Percentiles rank a stretch among this genome's conserved stretches.
Conservation (phyloP, 1,140 invertebrate genomes). For the Tachypleus tridentatus region DNA sequence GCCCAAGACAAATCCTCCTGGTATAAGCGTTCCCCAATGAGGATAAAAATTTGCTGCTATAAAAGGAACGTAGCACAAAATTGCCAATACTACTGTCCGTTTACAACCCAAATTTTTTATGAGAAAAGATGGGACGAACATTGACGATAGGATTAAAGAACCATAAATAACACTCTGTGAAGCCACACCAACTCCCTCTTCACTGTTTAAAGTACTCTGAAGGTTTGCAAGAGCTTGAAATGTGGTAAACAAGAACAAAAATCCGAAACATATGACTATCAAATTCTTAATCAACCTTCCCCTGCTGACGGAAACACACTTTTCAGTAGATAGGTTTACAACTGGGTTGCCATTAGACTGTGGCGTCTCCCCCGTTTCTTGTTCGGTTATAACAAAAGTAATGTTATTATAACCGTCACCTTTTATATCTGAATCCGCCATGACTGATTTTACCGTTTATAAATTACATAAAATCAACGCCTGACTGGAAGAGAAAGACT, state of each 20-base stretch:
- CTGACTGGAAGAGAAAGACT: no score
- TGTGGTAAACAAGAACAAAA: conserved; percentile 89
- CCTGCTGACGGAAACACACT: conserved; percentile 35
- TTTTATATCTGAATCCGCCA: no score
- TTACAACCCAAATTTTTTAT: conserved; percentile 13
- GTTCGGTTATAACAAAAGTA: no score
- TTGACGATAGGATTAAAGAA: conserved; percentile 6
- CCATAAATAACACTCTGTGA: conserved; percentile 11
- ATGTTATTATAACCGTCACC: no score
- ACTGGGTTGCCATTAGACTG: no score
- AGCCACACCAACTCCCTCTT: conserved; percentile 9
- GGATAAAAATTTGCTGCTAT: conserved; percentile 12
- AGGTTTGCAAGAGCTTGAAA: conserved; percentile 57
- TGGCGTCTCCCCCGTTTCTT: no score
- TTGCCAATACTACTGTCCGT: conserved; percentile 5
- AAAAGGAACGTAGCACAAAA: conserved; percentile 6
- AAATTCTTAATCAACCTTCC: conserved; percentile 81
- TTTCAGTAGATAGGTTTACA: no score
- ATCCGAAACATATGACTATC: conserved; percentile 65
- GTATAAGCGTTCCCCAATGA: conserved; percentile 3
- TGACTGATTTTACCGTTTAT: no score
- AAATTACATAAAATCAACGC: no score
- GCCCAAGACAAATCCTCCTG: conserved; percentile 8
- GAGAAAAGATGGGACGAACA: conserved; percentile 10
- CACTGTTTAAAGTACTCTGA: conserved; percentile 15